Evolutionary conservation across 2,888 invertebrate genomes (phyloP).

Genomic region (Eudasyphora cyanicolor): DNA sequence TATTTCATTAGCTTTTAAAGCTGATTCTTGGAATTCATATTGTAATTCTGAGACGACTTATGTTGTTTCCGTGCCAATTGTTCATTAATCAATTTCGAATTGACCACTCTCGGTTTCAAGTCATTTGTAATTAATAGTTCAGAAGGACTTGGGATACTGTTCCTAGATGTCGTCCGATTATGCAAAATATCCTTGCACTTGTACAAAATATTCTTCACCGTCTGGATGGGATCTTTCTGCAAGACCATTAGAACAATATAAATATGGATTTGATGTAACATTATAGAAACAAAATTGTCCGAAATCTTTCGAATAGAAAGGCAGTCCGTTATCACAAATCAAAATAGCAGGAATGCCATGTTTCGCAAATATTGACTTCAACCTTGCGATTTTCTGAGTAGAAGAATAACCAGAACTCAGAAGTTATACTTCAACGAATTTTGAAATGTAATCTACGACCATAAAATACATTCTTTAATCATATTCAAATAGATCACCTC

Average conservation of each 20-base stretch:
- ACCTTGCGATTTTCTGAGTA: neutral
- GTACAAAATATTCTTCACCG: conserved; percentile 51
- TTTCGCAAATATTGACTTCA: conserved; percentile 63
- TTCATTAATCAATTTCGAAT: neutral
- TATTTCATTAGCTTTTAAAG: conserved; percentile 13
- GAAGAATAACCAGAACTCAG: conserved; percentile 13
- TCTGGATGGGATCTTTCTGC: conserved; percentile 62
- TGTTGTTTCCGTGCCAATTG: no score
- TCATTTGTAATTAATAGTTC: conserved; percentile 49
- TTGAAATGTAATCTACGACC: conserved; percentile 38
- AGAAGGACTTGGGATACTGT: conserved; percentile 40
- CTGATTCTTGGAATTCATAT: conserved; percentile 1
- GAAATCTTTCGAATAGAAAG: conserved; percentile 47
- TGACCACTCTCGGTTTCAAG: conserved; percentile 10
- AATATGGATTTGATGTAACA: conserved; percentile 60
- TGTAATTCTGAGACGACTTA: neutral
- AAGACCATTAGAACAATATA: conserved; percentile 63
- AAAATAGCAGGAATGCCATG: conserved; percentile 54
- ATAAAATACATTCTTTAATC: conserved; percentile 46
- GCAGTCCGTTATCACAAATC: conserved; percentile 52
- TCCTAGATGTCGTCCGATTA: conserved; percentile 36
- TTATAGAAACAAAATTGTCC: conserved; percentile 51
- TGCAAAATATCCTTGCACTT: conserved; percentile 49
- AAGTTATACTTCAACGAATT: neutral
- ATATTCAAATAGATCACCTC: conserved; percentile 53